Conservation (phyloP, 2,797 vertebrate genomes). For the Arrhamphus sclerolepis region DNA sequence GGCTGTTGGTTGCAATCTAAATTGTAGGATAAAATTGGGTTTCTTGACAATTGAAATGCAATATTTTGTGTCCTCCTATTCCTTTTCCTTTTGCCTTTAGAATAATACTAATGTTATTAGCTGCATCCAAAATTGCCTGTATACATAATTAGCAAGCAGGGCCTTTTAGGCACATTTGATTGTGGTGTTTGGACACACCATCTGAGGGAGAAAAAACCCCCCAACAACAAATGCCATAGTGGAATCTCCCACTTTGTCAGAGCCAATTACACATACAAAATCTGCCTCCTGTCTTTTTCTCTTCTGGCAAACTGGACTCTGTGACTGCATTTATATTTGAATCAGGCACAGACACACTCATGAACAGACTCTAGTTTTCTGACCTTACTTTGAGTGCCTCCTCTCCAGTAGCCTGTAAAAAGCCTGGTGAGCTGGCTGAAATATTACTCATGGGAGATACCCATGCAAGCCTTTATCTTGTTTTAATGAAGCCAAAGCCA, state of each 20-base stretch:
- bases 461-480: conserved; percentile 27
- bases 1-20: no score
- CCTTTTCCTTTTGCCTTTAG: conserved; percentile 14
- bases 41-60: neutral
- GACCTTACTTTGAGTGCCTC: conserved; percentile 58
- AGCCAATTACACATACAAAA: conserved; percentile 55
- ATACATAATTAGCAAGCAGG: conserved; percentile 32
- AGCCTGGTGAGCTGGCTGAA: conserved; percentile 55
- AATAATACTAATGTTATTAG: conserved; percentile 48
- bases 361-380: conserved; percentile 14
- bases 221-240: conserved; percentile 17
- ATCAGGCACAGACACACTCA: conserved; percentile 5
- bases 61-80: conserved; percentile 33
- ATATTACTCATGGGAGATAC: conserved; percentile 47
- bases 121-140: conserved; percentile 57
- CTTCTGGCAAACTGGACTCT: conserved; percentile 25
- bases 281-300: conserved; percentile 40
- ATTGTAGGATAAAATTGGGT: no score
- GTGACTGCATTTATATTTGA: conserved; percentile 42
- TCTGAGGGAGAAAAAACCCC: conserved; percentile 35
- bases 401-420: conserved; percentile 41
- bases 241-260: conserved; percentile 60
- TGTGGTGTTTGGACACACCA: conserved; percentile 36
- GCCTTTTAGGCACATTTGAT: conserved; percentile 19
- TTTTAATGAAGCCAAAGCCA: conserved; percentile 55